These are phyloP conservation scores for Theonella swinhoei DNA, from an alignment of 37 sponge, comb jelly and placozoan species.

Conservation along the genomic window DNA sequence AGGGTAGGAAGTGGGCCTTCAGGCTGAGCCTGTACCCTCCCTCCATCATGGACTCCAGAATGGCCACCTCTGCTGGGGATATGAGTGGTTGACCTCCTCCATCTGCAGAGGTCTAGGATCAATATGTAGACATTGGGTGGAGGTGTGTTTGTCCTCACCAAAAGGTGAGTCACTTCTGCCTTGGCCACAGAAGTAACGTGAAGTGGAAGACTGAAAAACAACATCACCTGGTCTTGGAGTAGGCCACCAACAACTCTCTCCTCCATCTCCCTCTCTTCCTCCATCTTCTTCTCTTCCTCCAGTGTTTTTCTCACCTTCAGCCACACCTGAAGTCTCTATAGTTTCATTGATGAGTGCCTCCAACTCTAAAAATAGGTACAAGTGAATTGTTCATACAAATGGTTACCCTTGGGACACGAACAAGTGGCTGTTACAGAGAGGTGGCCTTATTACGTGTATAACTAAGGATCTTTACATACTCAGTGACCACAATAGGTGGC, in stretches of 20 bases:
- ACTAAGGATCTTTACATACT: no score
- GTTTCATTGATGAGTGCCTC: no score
- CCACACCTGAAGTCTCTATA: no score
- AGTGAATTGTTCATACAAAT: no score
- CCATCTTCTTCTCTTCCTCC: neutral
- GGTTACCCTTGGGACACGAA: no score
- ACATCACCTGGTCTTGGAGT: conserved; percentile 7
- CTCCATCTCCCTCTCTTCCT: neutral
- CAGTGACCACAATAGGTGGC: no score
- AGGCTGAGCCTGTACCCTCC: conserved; percentile 78
- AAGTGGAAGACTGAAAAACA: conserved; percentile 57
- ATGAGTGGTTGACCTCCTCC: conserved; percentile 58
- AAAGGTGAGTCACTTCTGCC: conserved; percentile 84
- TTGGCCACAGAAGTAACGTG: conserved; percentile 90
- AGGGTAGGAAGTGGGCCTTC: conserved; percentile 88
- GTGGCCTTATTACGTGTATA: no score
- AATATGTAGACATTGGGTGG: no score
- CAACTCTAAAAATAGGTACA: conserved; percentile 63
- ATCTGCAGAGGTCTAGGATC: conserved; percentile 14
- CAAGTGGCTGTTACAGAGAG: no score
- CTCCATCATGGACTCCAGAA: conserved; percentile 76
- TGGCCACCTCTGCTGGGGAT: conserved; percentile 76
- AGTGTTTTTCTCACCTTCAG: no score
- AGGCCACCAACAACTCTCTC: conserved; percentile 26
- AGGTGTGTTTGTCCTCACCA: conserved; percentile 34